Base-by-base conservation (phyloP, 2,797 vertebrate species). In the Loris lydekkerianus region DNA sequence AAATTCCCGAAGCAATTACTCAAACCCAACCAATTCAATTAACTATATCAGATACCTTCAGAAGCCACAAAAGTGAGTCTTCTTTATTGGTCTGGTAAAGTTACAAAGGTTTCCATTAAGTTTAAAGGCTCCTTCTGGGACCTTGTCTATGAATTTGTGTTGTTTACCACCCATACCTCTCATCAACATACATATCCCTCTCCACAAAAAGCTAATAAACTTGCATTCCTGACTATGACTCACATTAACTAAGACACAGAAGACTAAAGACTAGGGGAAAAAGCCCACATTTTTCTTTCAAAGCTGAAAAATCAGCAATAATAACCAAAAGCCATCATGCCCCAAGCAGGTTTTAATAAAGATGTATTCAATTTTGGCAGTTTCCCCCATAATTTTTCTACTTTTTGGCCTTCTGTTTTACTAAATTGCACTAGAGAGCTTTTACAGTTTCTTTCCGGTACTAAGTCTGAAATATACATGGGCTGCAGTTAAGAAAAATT, bases 371-470 rank as follows among this genome's bases (percentile, higher is more conserved):
- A 89, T 75, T 73, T 60, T 86, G 63, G 72, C 69, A 69, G 37
- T 92, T 94, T 82, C 70, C 61, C 82, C 80, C 60, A 14, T 49
- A 89, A 9, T n/a, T 80, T 63, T 93, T 94, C 69, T 88, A 69
- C 37, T 70, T 94, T 85, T 60, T 83, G n/a, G 93, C 86, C 56
- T 93, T 89, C 58, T 76, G 43, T 76, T 94, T 93, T 92, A 96
- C 86, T 85, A 46, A 95, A 91, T 7, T 85, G 25, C 13, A 86
- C 43, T 70, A 83, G 27, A 88, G 23, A 73, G 17, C 23, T 25
- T 91, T 69, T 89, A 92, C 53, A 60, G 63, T 87, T 94, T 87
- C n/a, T 86, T 90, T 80, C 60, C 69, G 53, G 21, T 82, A 88
- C 0, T 69, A 88, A 82, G 53, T 78, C 43, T 86, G 86, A 95